Conservation (phyloP, 2,113 vertebrate genomes). For the Haemorhous mexicanus region DNA sequence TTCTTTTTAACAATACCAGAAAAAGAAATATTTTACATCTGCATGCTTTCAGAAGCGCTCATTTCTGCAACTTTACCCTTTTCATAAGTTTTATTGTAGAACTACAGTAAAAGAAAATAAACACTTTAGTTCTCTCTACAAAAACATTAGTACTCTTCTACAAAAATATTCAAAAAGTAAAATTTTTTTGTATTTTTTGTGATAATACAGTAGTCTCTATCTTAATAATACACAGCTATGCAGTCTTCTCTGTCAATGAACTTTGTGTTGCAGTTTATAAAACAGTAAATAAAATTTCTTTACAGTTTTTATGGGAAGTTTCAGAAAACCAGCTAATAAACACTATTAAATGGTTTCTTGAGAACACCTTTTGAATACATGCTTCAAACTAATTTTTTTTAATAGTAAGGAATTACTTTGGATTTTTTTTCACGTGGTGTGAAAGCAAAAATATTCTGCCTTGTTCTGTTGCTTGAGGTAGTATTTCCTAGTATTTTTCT, state of each 20-base stretch:
- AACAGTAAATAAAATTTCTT: background rate
- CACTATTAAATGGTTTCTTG: background rate
- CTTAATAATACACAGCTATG: background rate
- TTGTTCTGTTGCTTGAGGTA: background rate
- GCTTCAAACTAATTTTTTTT: background rate
- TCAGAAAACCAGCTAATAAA: background rate
- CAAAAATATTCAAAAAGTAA: background rate
- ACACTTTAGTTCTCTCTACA: background rate
- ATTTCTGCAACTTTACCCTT: background rate
- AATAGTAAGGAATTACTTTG: background rate
- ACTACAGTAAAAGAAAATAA: background rate
- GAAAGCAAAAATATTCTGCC: background rate
- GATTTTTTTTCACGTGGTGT: background rate
- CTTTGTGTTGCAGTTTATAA: background rate
- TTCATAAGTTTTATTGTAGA: background rate
- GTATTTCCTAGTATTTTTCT: background rate
- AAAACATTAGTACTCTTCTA: background rate
- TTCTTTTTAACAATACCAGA: background rate
- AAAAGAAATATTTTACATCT: background rate
- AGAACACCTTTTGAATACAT: background rate
- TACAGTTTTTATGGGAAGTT: background rate
- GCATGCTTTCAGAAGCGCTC: background rate
- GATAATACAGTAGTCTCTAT: background rate
- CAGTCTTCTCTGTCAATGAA: background rate
- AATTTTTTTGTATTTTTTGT: background rate